Base-by-base conservation (phyloP, 2,113 vertebrate genomes). In the Atractosteus spatula region DNA sequence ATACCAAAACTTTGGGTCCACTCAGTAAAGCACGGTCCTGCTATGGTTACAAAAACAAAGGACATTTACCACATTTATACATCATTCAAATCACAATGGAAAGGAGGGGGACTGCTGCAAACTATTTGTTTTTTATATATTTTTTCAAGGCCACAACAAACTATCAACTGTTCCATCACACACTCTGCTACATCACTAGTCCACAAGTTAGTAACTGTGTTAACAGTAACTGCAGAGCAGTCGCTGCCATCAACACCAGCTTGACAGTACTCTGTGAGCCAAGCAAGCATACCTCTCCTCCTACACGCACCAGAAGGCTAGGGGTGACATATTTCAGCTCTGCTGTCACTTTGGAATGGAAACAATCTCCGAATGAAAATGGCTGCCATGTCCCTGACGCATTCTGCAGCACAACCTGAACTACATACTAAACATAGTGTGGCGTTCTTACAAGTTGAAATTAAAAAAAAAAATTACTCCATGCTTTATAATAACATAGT, bases 351-450 rank as follows among this genome's bases (percentile, higher is more conserved):
- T 65, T 68, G 45, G 70, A 55, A 51, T 57, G 43, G 16, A 14
- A 69, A 62, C 66, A 66, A 62, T 59, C 55, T 72, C 62, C 55
- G 56, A 41, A 55, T 10, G 66, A 3, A 47, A 17, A 29, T 11
- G 17, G 43, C 4, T 43, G 63, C 44, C 4, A 66, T 14, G 14
- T 1, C 4, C n/a, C 8, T 56, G 14, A 29, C 14, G 5, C 14
- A 13, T 29, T 45, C 5, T 41, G n/a, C 42, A 44, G 8, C 55
- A 29, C 11, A 43, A n/a, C 42, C 14, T 43, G 69, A 56, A 13
- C 42, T 5, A 10, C 47, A 51, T 51, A 51, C 13, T 7, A 43
- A 41, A 29, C 14, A 66, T 43, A 14, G 8, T 29, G 10, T 13
- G 13, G 41, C 6, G 7, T 13, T 66, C 41, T 43, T 43, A 43